Conservation (phyloP, 1,140 invertebrate genomes). For the Drosophila prosaltans region DNA sequence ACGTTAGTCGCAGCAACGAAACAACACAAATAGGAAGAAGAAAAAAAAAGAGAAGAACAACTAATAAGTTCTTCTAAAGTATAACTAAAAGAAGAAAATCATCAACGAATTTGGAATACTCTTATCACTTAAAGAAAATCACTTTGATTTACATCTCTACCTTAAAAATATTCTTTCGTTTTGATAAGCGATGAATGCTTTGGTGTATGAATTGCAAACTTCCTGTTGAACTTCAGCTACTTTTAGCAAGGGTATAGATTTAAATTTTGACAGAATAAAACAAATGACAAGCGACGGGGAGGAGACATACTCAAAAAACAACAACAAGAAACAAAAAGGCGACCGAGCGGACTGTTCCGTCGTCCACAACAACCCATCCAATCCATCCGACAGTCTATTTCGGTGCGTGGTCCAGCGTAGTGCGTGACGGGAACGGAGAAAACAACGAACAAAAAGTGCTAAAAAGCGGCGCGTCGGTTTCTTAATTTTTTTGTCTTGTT, state of each 20-base stretch:
- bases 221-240: background rate
- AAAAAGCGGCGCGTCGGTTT: constrained; percentile 16
- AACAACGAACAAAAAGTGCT: background rate
- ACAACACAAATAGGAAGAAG: constrained; percentile 18
- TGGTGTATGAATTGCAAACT: background rate
- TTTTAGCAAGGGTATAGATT: constrained; percentile 24
- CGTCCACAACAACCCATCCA: constrained; percentile 1
- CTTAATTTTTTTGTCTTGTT: no score
- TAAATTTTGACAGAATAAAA: constrained; percentile 58
- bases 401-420: constrained; percentile 80
- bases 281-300: constrained; percentile 41
- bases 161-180: no score
- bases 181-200: background rate
- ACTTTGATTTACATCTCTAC: no score
- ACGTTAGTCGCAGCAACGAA: background rate
- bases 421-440: constrained; percentile 42
- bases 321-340: constrained; percentile 28
- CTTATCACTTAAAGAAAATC: background rate
- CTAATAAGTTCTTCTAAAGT: constrained; percentile 24
- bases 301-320: constrained; percentile 33
- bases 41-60: constrained; percentile 9
- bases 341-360: constrained; percentile 24
- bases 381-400: constrained; percentile 70
- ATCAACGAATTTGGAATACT: constrained; percentile 31
- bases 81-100: constrained; percentile 31